Base-by-base conservation (phyloP, 2,797 vertebrate species). In the Hydrolagus colliei region DNA sequence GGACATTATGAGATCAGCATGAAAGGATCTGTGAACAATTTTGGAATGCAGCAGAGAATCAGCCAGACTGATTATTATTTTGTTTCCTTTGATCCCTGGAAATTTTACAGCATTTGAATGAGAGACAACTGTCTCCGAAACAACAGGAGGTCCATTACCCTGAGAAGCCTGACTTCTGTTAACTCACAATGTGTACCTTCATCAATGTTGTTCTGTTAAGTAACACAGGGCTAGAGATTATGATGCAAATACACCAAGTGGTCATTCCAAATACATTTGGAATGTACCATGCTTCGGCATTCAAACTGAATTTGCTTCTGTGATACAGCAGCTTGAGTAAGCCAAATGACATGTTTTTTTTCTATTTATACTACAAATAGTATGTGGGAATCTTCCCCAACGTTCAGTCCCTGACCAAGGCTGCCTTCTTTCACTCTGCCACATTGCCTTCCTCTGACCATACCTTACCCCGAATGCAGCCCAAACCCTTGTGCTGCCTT, bases 11-110 rank as follows among this genome's bases (percentile, higher is more conserved):
- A 59, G 74, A 76, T 76, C 41, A 76, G 35, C 74, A 76, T 52
- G 74, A 59, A 76, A 76, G 52, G 74, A 76, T 59, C 35, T 76
- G 41, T 18, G 41, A 59, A 52, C 13, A 16, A 18, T 20, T 59
- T 52, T 76, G 74, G 74, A 76, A 76, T 76, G 12, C 74, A 76
- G 35, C 41, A 41, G 52, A 76, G 41, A 18, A 20, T 18, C 8
- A 18, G 74, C 35, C 74, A 76, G 74, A 20, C 35, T 10, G 73
- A 75, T 75, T 75, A 73, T 73, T 76, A 41, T 76, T 74, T 7
- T 59, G 8, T 76, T 8, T 16, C 52, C 41, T 52, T 1, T 76
- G 74, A 76, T 52, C 41, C 41, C 41, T 3, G 41, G 20, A 41
- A 76, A 52, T 41, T 76, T 76, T 76, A 52, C 74, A 76, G 14